Evolutionary conservation across 2,888 invertebrate species (phyloP).

Genomic region (Lagria hirta): DNA sequence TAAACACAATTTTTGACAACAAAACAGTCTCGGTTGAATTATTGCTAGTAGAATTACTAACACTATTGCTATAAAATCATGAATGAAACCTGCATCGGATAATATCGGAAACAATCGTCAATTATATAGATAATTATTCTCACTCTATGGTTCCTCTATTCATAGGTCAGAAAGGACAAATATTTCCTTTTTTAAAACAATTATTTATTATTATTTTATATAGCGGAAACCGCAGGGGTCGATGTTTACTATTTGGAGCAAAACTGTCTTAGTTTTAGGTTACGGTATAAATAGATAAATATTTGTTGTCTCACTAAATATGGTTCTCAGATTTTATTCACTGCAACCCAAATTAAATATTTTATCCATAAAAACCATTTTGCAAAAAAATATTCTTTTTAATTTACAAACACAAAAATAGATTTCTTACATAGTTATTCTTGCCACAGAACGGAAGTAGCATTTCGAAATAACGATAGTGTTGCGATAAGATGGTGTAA

Average conservation of each 20-base stretch:
- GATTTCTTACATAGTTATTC: no score
- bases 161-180: slow-evolving; percentile 14
- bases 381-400: slow-evolving; percentile 2
- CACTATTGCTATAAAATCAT: slow-evolving; percentile 12
- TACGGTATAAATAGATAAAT: slow-evolving; percentile 14
- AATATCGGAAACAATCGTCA: slow-evolving; percentile 16
- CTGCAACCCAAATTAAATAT: neutral
- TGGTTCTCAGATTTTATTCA: slow-evolving; percentile 8
- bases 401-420: slow-evolving; percentile 1
- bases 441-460: slow-evolving; percentile 24
- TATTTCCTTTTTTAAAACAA: slow-evolving; percentile 7
- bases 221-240: slow-evolving; percentile 8
- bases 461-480: slow-evolving; percentile 18
- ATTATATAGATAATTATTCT: slow-evolving; percentile 8
- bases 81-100: slow-evolving; percentile 22
- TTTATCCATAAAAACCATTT: neutral
- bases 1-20: slow-evolving; percentile 36
- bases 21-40: slow-evolving; percentile 31
- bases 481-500: slow-evolving; percentile 12
- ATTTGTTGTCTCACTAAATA: slow-evolving; percentile 15
- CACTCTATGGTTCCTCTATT: neutral
- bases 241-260: slow-evolving; percentile 10
- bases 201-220: no score
- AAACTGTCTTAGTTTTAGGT: slow-evolving; percentile 15
- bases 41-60: slow-evolving; percentile 15